Conservation (phyloP, 2,888 invertebrate genomes). For the Ophraella communa region DNA sequence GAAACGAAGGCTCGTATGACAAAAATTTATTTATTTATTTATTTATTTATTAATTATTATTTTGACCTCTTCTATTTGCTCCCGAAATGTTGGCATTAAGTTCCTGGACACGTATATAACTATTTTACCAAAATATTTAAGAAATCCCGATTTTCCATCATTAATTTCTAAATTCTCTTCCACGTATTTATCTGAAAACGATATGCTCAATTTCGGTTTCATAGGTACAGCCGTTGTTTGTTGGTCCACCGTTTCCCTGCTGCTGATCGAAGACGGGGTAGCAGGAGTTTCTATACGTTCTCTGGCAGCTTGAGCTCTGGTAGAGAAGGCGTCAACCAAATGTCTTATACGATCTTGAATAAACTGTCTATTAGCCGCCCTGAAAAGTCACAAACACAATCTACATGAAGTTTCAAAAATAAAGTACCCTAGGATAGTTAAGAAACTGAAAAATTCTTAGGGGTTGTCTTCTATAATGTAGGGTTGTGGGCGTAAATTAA, state of each 20-base stretch:
- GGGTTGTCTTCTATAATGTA: too few relatives aligned
- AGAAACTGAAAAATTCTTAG: too few relatives aligned
- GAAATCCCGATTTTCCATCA: conserved; percentile 12
- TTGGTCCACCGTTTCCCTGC: conserved; percentile 57
- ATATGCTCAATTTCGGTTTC: conserved; percentile 46
- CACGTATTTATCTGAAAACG: conserved; percentile 43
- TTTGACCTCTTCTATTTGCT: too few relatives aligned
- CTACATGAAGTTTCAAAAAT: not conserved
- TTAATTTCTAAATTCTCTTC: conserved; percentile 38
- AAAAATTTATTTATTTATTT: too few relatives aligned
- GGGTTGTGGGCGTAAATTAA: too few relatives aligned
- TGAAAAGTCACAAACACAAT: conserved; percentile 2
- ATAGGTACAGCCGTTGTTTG: conserved; percentile 46
- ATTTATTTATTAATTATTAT: too few relatives aligned
- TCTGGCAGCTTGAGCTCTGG: conserved; percentile 65
- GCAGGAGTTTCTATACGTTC: conserved; percentile 68
- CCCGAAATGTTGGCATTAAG: too few relatives aligned
- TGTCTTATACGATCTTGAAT: conserved; percentile 63
- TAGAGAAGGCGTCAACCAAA: conserved; percentile 67
- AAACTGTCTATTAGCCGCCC: conserved; percentile 54
- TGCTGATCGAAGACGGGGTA: conserved; percentile 68
- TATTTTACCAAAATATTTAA: conserved; percentile 20
- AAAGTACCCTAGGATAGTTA: too few relatives aligned
- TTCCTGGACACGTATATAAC: too few relatives aligned
- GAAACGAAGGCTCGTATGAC: too few relatives aligned